These are phyloP conservation scores for Tenthredo notha DNA, from an alignment of 2,888 invertebrate genomes.

Conservation along the genomic window DNA sequence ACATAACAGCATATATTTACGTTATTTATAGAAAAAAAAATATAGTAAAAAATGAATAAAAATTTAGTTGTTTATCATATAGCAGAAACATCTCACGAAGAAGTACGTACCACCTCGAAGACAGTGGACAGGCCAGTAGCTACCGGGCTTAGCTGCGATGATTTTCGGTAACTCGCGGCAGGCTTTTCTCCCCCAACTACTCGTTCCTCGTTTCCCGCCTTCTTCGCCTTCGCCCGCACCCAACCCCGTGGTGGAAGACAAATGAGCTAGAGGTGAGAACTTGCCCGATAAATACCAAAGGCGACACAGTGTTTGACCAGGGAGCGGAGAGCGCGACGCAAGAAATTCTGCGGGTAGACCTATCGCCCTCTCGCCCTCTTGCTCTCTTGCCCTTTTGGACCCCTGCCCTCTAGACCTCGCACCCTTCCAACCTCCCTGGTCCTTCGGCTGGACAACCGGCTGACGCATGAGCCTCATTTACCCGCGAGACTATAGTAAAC, in stretches of 20 bases:
- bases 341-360: conserved; percentile 73
- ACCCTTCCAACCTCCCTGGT: conserved; percentile 50
- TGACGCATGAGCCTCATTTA: conserved; percentile 65
- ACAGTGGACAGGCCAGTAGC: neutral
- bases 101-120: neutral
- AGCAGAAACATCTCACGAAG: neutral
- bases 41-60: neutral
- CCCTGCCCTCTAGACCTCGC: conserved; percentile 60
- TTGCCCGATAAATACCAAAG: conserved; percentile 78
- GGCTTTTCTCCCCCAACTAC: conserved; percentile 33
- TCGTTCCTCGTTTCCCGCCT: conserved; percentile 50
- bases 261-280: conserved; percentile 79
- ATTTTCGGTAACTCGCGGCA: conserved; percentile 30
- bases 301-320: conserved; percentile 78
- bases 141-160: neutral
- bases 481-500: conserved; percentile 53
- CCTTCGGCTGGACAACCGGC: conserved; percentile 56
- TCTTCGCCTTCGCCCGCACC: conserved; percentile 52
- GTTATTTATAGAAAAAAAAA: too few species aligned
- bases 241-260: conserved; percentile 70
- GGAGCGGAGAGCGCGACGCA: conserved; percentile 71
- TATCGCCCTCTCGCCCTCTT: conserved; percentile 62
- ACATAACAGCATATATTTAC: too few species aligned
- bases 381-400: conserved; percentile 54
- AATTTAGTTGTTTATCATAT: neutral